Evolutionary conservation across 2,113 vertebrate genomes (phyloP).

Genomic region (Xenus cinereus): DNA sequence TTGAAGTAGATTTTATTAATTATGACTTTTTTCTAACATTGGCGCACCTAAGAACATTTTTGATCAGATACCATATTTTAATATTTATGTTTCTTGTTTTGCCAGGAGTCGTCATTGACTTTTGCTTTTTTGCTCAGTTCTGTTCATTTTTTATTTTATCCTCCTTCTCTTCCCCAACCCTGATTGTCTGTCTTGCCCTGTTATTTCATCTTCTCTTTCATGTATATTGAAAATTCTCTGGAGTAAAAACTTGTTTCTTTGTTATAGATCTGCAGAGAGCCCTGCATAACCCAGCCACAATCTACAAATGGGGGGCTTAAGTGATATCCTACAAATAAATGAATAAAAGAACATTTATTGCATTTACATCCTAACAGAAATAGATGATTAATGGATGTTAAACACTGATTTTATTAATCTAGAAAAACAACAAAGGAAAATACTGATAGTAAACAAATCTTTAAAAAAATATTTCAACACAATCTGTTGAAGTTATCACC

Average conservation of each 20-base stretch:
- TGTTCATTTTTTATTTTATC: not conserved
- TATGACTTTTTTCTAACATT: not conserved
- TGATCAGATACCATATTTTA: not conserved
- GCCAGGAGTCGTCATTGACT: not conserved
- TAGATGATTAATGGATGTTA: not conserved
- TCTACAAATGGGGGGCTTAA: not conserved
- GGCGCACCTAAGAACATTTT: not conserved
- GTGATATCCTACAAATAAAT: not conserved
- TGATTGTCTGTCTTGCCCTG: not conserved
- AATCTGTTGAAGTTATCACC: not conserved
- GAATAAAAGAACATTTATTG: not conserved
- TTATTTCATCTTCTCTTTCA: conserved; percentile 29
- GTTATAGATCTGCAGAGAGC: not conserved
- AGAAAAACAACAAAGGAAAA: not conserved
- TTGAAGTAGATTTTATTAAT: not conserved
- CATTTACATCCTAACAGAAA: not conserved
- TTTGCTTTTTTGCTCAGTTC: not conserved
- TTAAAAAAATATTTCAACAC: not conserved
- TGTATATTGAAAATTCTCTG: conserved; percentile 17
- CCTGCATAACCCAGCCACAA: not conserved
- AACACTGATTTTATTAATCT: not conserved
- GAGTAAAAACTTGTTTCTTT: conserved; percentile 8
- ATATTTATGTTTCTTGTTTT: not conserved
- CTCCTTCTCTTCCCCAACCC: not conserved
- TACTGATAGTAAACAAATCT: not conserved